Evolutionary conservation across 2,797 vertebrate species (phyloP).

Genomic region (Pangasius larnaudii): DNA sequence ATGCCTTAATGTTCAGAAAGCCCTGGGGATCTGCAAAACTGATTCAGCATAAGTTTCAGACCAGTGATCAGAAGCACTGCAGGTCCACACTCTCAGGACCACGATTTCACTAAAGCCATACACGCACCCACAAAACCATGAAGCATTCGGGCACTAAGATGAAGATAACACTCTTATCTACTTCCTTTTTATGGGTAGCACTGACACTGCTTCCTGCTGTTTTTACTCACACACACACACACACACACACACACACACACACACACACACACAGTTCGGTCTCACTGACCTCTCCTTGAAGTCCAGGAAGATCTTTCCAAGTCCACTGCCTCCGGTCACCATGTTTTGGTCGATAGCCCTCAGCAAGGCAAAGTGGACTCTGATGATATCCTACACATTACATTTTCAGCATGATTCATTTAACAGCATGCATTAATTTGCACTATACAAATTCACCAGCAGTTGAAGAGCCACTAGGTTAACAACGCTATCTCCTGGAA

Average conservation of each 20-base stretch:
- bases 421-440: background rate
- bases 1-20: conserved; percentile 34
- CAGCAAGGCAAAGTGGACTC: conserved; percentile 89
- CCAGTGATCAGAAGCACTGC: conserved; percentile 13
- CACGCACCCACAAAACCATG: background rate
- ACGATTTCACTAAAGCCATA: conserved; percentile 5
- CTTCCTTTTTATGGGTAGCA: background rate
- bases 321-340: conserved; percentile 85
- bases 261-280: background rate
- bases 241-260: background rate
- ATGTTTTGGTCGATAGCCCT: conserved; percentile 90
- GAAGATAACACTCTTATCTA: background rate
- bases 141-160: background rate
- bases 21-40: conserved; percentile 7
- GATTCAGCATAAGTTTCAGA: conserved; percentile 40
- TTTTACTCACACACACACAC: background rate
- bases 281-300: conserved; percentile 93
- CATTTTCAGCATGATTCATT: conserved; percentile 7
- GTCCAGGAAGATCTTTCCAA: conserved; percentile 94
- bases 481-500: background rate
- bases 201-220: background rate
- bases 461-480: background rate
- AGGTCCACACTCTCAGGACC: background rate
- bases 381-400: conserved; percentile 86
- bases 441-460: background rate